phyloP scores from a whole-genome alignment of 2,113 vertebrate species.

The Ramphastos sulfuratus region DNA sequence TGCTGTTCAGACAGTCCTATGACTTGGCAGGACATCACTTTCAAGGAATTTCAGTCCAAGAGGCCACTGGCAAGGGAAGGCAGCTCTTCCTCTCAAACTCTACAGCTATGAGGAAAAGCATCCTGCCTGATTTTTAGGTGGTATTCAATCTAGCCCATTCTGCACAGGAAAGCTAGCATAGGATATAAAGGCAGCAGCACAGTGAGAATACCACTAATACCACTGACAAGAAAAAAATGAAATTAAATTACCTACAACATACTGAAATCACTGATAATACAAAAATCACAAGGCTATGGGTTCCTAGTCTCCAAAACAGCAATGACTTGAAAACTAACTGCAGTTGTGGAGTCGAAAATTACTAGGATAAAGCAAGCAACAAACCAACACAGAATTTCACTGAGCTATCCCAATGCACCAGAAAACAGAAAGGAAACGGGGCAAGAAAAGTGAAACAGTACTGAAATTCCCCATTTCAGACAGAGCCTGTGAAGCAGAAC shows the following conservation, averaged over 20 bases:
- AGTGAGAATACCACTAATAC: not conserved
- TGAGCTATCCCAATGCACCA: not conserved
- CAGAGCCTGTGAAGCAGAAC: not conserved
- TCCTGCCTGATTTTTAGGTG: not conserved
- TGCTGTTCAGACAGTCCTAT: slow-evolving; percentile 28
- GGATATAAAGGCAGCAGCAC: not conserved
- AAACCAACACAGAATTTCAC: not conserved
- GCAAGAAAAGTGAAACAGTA: not conserved
- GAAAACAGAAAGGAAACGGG: not conserved
- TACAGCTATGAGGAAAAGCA: not conserved
- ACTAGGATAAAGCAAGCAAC: not conserved
- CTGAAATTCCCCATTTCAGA: not conserved
- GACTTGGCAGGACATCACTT: slow-evolving; percentile 58
- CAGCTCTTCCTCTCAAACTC: not conserved
- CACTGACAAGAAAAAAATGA: not conserved
- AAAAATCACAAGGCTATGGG: not conserved
- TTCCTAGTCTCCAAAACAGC: not conserved
- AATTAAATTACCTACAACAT: not conserved
- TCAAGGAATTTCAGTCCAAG: slow-evolving; percentile 36
- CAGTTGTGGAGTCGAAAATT: not conserved
- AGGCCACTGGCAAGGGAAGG: slow-evolving; percentile 36
- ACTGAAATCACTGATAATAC: not conserved
- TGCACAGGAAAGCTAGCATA: not conserved
- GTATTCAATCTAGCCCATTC: not conserved
- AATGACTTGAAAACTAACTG: not conserved